These are phyloP conservation scores for Drosophila incognita DNA, from an alignment of 2,888 invertebrate genomes.

Conservation along the genomic window DNA sequence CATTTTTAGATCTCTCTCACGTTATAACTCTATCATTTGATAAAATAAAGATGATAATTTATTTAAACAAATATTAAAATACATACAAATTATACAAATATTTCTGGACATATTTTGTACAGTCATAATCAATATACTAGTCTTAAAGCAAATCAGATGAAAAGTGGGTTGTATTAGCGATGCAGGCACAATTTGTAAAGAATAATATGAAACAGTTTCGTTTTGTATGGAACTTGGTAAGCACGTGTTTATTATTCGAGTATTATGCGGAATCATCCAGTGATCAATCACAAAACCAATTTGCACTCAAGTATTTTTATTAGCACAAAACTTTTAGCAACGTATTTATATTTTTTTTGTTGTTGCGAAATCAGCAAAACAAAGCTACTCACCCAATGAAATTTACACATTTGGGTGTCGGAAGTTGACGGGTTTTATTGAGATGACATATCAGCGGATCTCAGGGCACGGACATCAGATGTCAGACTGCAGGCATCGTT, in stretches of 20 bases:
- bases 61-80: background rate
- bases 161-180: background rate
- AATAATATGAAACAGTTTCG: background rate
- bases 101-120: background rate
- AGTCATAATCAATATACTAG: too few species aligned
- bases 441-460: conserved; percentile 52
- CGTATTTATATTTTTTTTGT: background rate
- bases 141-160: background rate
- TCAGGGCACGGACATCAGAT: conserved; percentile 14
- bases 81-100: background rate
- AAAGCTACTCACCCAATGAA: conserved; percentile 65
- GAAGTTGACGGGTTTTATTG: conserved; percentile 53
- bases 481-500: conserved; percentile 40
- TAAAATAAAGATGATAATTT: background rate
- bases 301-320: conserved; percentile 31
- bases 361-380: conserved; percentile 29
- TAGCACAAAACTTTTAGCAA: conserved; percentile 26
- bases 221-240: background rate
- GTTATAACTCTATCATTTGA: background rate
- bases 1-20: background rate
- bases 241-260: background rate
- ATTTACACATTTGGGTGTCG: conserved; percentile 41
- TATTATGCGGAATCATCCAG: background rate
- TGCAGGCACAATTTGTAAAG: background rate
- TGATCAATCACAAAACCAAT: conserved; percentile 18